Base-by-base conservation (phyloP, 2,888 invertebrate species). In the Agrilus cyanescens region DNA sequence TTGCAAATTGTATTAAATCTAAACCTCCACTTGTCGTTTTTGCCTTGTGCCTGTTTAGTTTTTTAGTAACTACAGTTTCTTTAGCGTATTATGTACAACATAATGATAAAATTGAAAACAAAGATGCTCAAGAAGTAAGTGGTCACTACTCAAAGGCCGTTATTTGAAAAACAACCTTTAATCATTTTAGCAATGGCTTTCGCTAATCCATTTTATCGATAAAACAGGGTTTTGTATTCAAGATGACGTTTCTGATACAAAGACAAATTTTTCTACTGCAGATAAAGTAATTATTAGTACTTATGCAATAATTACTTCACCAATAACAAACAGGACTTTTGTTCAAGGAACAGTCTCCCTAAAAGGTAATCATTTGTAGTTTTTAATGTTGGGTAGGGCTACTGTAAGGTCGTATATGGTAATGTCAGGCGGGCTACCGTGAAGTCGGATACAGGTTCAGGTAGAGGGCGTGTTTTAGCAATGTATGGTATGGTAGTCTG, bases 41-140 rank as follows among this genome's bases (percentile, higher is more conserved):
- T 43, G 47, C 50, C 8, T 32, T 51, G 29, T 51, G 51, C 38
- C 37, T 51, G 31, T 40, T 51, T 32, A 47, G 44, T 10, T 48
- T 51, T 36, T 45, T 47, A 8, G 30, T 50, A 20, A 50, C 50
- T n/a, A 42, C 50, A 4, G 45, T 51, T 33, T 47, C 39, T 29
- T 45, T 51, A 25, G 48, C 51, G 10, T 51, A 48, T 37, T 51
- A 51, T 35, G 46, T 51, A 4, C 45, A 51, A 20, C 43, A 25
- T n/a, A 37, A 43, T 4, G 46, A 48, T 12, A 41, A 46, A 15
- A 44, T 51, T 18, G 35, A 42, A 7, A 48, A 51, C 30, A 8
- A 37, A 10, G 51, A 51, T 14, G 48, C 43, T 12, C 46, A 47
- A 32, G 38, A 46, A 25, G 51, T 51, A 45, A 41, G 45, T 47